These are phyloP conservation scores for Phataginus tetradactyla DNA, from an alignment of 2,797 vertebrate species.

Conservation along the genomic window DNA sequence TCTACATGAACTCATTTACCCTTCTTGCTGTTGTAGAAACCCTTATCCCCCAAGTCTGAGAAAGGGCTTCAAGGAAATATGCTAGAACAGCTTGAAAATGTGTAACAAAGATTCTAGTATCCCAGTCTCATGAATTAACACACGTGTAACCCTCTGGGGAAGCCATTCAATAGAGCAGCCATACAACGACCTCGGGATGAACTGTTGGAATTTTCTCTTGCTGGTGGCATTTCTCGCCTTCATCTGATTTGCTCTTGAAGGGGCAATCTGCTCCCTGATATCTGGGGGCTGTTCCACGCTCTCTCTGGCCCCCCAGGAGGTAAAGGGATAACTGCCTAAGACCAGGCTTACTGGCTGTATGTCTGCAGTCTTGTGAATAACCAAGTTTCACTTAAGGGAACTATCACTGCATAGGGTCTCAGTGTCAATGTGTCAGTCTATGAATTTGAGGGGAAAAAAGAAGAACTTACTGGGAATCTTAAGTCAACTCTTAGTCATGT, in stretches of 20 bases:
- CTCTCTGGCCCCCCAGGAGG: background rate
- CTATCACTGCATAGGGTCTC: rapidly evolving
- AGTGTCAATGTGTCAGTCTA: background rate
- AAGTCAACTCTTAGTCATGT: background rate
- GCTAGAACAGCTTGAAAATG: background rate
- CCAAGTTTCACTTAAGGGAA: background rate
- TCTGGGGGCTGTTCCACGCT: background rate
- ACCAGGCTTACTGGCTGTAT: rapidly evolving
- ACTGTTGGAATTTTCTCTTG: background rate
- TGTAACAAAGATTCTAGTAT: background rate
- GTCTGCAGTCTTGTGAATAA: background rate
- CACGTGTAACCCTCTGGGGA: background rate
- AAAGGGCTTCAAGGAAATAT: background rate
- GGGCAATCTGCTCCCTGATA: background rate
- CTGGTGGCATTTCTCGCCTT: too few species aligned
- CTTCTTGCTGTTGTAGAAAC: background rate
- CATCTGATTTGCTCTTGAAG: background rate
- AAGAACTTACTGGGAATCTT: background rate
- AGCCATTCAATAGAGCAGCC: background rate
- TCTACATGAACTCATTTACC: background rate
- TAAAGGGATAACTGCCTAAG: too few species aligned
- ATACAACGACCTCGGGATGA: background rate
- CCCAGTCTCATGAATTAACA: background rate
- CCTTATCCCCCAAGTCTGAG: background rate
- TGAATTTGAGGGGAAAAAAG: background rate